A percentile compares a stretch with the other conserved stretches of the same genome.
These are phyloP conservation scores for Sarcoramphus papa DNA, from an alignment of 2,797 vertebrate species.

Conservation along the genomic window DNA sequence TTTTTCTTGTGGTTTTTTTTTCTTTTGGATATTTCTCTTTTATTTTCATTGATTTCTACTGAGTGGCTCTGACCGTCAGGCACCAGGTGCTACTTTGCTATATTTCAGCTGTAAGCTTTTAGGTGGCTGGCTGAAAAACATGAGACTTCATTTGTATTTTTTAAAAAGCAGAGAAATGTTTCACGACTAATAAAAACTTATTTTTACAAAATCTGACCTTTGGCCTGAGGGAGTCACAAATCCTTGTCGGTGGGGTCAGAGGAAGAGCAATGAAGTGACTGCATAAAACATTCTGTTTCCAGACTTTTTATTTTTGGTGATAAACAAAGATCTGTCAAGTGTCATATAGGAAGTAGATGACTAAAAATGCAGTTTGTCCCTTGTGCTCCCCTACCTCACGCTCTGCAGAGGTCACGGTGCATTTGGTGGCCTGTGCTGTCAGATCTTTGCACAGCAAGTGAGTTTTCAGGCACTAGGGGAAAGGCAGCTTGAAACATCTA, in stretches of 20 bases:
- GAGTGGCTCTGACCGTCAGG: not conserved
- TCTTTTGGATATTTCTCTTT: not conserved
- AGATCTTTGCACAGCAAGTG: not conserved
- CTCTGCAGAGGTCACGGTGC: not conserved
- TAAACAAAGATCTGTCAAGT: not conserved
- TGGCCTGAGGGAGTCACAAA: rapidly evolving
- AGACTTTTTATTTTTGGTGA: not conserved
- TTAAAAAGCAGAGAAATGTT: not conserved
- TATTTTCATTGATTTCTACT: not conserved
- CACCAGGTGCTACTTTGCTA: not conserved
- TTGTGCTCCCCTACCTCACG: not conserved
- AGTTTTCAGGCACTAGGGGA: not conserved
- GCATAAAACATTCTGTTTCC: not conserved
- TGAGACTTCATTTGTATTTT: not conserved
- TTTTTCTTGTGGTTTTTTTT: not conserved
- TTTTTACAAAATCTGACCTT: not conserved
- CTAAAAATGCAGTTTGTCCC: not conserved
- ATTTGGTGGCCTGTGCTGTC: not conserved
- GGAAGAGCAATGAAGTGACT: not conserved
- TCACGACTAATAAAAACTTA: not conserved
- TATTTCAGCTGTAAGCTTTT: not conserved
- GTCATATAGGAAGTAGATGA: rapidly evolving
- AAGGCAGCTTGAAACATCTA: not conserved
- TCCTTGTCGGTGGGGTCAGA: not conserved
- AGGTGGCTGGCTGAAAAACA: not conserved